Conservation (phyloP, 2,797 vertebrate species). For the Dermochelys coriacea region DNA sequence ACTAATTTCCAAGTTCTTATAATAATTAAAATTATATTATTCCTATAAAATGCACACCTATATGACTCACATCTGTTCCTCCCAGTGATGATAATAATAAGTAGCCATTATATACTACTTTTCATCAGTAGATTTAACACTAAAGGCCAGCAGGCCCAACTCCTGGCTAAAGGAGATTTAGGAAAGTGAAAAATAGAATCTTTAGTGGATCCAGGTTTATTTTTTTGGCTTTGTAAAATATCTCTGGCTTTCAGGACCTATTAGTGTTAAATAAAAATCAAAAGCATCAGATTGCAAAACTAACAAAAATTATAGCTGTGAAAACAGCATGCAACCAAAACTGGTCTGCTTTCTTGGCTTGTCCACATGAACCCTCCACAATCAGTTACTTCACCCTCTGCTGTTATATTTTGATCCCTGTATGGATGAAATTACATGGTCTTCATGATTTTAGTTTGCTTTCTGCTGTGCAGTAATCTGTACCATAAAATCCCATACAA, state of each 20-base stretch:
- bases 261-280: slow-evolving; percentile 52
- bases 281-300: slow-evolving; percentile 56
- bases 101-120: background rate
- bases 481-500: background rate
- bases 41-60: background rate
- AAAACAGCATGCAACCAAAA: slow-evolving; percentile 11
- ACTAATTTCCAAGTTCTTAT: background rate
- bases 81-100: background rate
- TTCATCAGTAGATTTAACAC: background rate
- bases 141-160: background rate
- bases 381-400: background rate
- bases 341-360: background rate
- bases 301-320: slow-evolving; percentile 37
- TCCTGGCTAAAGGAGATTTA: slow-evolving; percentile 18
- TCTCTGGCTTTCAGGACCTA: slow-evolving; percentile 50
- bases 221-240: slow-evolving; percentile 49
- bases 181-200: slow-evolving; percentile 13
- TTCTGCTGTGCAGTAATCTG: slow-evolving; percentile 12
- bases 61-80: background rate
- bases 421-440: background rate
- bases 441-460: slow-evolving; percentile 42
- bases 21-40: background rate
- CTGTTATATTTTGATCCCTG: slow-evolving; percentile 8
- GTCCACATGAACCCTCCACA: background rate
- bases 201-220: slow-evolving; percentile 62